Evolutionary conservation across 2,888 invertebrate species (phyloP), one percentile per base, ranked within the genome.

Genomic region (Drosophila acutilabella): DNA sequence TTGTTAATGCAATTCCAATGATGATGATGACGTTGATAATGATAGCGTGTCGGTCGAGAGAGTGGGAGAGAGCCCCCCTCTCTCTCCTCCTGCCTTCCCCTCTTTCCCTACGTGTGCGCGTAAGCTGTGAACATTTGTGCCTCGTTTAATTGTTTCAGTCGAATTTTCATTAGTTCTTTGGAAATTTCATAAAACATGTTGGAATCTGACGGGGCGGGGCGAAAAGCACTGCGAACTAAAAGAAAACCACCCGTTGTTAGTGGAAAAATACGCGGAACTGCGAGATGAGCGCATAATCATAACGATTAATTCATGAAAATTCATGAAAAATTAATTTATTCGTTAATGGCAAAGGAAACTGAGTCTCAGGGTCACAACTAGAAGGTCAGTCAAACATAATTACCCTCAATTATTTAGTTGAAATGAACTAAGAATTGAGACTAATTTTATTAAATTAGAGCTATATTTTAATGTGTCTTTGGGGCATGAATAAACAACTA

Each of bases 1-100:
- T 83, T 88, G 72, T 78, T 60, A 85, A 80, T 85, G 82, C 82
- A 82, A 88, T 82, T 66, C 78, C 67, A 65, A 61, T 65, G 59
- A 42, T 52, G 59, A 45, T 52, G 64, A 36, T 58, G 48, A 66
- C 66, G 59, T 38, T 52, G 36, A 36, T 36, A 54, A 36, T 58
- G 48, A 66, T 68, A n/a, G 54, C 69, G 61, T 68, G 73, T 67
- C n/a, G 40, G 53, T 45, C 5, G 33, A 36, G 13, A 36, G 40
- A 52, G 26, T 50, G n/a, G n/a, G 50, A 10, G 33, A 4, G 36
- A 13, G 14, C 47, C 14, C 13, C 40, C n/a, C 38, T 40, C 8
- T 11, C 20, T 10, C 10, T 13, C 0, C n/a, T n/a, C 33, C 5
- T 36, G 13, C 41, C 4, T 16, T 4, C 26, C 23, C 2, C 18